A percentile compares a stretch with the other conserved stretches of the same genome.
These are phyloP conservation scores for Poecilobothrus nobilitatus DNA, from an alignment of 2,888 invertebrate genomes.

Conservation along the genomic window DNA sequence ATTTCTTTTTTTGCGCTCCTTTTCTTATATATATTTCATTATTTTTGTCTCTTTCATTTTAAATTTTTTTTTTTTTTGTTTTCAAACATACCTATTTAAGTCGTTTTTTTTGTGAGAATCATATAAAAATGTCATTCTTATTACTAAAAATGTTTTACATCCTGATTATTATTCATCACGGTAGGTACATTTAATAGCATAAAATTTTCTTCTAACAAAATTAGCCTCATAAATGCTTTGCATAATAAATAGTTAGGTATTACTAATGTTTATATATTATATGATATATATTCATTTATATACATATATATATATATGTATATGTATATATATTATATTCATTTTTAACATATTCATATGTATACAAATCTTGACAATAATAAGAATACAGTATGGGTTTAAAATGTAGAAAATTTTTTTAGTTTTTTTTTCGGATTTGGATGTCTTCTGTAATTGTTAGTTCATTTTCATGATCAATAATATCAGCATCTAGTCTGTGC, in stretches of 20 bases:
- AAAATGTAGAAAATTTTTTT: too few species aligned
- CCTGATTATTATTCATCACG: constrained; percentile 6
- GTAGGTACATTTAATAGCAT: constrained; percentile 6
- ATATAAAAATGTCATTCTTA: background rate
- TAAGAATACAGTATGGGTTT: too few species aligned
- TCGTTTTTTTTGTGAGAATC: background rate
- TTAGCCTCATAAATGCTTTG: constrained; percentile 4
- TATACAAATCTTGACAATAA: too few species aligned
- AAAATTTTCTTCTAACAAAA: constrained; percentile 6
- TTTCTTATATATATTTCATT: background rate
- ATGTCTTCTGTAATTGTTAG: too few species aligned
- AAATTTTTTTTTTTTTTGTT: background rate
- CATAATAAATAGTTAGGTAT: background rate
- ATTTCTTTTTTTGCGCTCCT: background rate
- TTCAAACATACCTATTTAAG: background rate
- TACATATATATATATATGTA: too few species aligned
- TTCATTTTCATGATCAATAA: too few species aligned
- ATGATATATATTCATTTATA: too few species aligned
- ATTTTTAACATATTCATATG: too few species aligned
- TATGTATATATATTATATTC: too few species aligned
- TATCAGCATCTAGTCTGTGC: too few species aligned
- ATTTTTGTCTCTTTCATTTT: background rate
- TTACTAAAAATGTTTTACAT: constrained; percentile 4
- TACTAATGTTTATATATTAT: background rate
- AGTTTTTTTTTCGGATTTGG: too few species aligned